These are phyloP conservation scores for Lanius ludovicianus DNA, from an alignment of 2,113 vertebrate species.

Conservation along the genomic window DNA sequence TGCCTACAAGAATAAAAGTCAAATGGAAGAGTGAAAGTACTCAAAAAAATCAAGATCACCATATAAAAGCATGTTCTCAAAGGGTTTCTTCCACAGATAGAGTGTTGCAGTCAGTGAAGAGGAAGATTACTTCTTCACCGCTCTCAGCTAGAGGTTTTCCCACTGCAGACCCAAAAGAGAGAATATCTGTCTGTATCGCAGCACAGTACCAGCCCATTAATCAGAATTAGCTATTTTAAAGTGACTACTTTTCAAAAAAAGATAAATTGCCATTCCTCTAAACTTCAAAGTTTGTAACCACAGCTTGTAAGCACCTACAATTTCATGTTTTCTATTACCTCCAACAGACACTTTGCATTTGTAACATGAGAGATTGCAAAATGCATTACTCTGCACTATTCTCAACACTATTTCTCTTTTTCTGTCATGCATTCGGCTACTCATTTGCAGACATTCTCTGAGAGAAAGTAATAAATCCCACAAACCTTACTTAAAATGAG, in stretches of 20 bases:
- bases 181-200: background rate
- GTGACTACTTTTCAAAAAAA: background rate
- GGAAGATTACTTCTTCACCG: background rate
- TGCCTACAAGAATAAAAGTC: background rate
- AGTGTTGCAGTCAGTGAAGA: background rate
- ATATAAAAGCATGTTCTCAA: background rate
- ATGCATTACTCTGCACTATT: background rate
- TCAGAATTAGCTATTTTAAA: background rate
- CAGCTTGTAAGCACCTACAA: background rate
- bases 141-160: background rate
- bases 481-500: background rate
- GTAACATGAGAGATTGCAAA: background rate
- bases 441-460: background rate
- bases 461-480: background rate
- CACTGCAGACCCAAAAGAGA: background rate
- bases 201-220: background rate
- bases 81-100: background rate
- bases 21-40: background rate
- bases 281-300: background rate
- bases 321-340: background rate
- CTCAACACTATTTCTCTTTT: background rate
- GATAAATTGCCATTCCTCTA: background rate
- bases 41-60: background rate
- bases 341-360: background rate
- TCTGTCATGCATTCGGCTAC: background rate